Evolutionary conservation across 1,140 invertebrate species (phyloP).

Genomic region (Parasteatoda tepidariorum): DNA sequence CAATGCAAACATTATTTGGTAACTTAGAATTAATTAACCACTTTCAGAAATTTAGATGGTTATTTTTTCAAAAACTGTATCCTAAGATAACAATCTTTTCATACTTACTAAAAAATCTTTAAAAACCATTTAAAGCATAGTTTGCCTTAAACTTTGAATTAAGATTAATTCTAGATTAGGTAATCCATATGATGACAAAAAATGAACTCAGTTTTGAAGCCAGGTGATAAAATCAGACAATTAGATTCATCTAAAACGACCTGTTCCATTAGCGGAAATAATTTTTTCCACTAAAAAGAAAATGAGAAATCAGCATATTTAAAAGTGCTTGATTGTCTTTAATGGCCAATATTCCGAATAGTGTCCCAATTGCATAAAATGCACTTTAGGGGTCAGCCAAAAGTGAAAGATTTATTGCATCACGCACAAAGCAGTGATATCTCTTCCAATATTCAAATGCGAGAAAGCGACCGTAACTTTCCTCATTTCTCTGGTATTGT

Average conservation of each 20-base stretch:
- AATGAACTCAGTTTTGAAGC: too few relatives aligned
- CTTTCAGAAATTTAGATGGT: too few relatives aligned
- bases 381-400: conserved; percentile 20
- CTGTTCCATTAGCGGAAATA: background rate
- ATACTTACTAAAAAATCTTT: too few relatives aligned
- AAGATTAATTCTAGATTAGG: too few relatives aligned
- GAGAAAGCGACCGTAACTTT: conserved; percentile 39
- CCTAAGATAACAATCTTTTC: too few relatives aligned
- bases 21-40: too few relatives aligned
- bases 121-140: too few relatives aligned
- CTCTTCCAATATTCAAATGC: conserved; percentile 41
- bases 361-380: conserved; percentile 14
- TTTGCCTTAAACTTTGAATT: too few relatives aligned
- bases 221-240: background rate
- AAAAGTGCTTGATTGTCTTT: conserved; percentile 26
- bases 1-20: too few relatives aligned
- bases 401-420: conserved; percentile 46
- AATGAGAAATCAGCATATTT: background rate
- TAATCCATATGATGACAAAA: too few relatives aligned
- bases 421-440: conserved; percentile 22
- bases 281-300: too few relatives aligned
- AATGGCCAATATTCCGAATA: conserved; percentile 41
- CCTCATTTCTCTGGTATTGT: conserved; percentile 42
- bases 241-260: background rate
- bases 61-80: too few relatives aligned